Percentiles rank a stretch among this genome's conserved stretches.
phyloP scores from a whole-genome alignment of 2,113 vertebrate species.

The Regulus satrapa region DNA sequence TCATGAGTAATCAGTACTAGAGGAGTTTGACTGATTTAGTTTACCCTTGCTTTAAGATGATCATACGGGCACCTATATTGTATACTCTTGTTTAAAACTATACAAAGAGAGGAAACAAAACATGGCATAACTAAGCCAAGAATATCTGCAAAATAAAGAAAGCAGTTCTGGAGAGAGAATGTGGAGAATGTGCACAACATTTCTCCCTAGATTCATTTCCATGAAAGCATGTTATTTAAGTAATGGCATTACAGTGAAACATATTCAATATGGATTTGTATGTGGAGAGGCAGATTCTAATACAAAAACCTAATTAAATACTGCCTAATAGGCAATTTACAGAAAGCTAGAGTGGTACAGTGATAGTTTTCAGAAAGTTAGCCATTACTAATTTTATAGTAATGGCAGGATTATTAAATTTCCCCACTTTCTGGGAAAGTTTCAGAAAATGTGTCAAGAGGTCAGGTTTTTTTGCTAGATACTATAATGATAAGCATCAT shows the following conservation, averaged over 20 bases:
- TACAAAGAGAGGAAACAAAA: background rate
- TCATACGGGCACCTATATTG: fast-evolving
- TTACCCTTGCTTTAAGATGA: background rate
- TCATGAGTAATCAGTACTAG: background rate
- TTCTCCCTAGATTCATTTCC: background rate
- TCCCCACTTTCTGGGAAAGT: background rate
- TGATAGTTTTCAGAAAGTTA: background rate
- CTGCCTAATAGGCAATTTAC: background rate
- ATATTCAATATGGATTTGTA: background rate
- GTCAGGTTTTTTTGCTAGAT: background rate
- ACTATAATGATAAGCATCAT: background rate
- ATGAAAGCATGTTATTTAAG: background rate
- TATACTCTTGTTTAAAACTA: background rate
- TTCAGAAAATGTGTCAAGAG: background rate
- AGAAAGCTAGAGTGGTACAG: background rate
- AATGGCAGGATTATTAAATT: background rate
- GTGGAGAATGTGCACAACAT: too few species aligned
- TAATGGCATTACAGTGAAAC: background rate
- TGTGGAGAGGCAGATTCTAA: background rate
- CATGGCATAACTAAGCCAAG: background rate
- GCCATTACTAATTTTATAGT: background rate
- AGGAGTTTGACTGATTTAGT: background rate
- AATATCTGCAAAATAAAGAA: background rate
- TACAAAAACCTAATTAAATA: background rate
- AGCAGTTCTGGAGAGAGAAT: background rate